These are phyloP conservation scores for Loriculus beryllinus DNA, from an alignment of 2,797 vertebrate genomes.

Conservation along the genomic window DNA sequence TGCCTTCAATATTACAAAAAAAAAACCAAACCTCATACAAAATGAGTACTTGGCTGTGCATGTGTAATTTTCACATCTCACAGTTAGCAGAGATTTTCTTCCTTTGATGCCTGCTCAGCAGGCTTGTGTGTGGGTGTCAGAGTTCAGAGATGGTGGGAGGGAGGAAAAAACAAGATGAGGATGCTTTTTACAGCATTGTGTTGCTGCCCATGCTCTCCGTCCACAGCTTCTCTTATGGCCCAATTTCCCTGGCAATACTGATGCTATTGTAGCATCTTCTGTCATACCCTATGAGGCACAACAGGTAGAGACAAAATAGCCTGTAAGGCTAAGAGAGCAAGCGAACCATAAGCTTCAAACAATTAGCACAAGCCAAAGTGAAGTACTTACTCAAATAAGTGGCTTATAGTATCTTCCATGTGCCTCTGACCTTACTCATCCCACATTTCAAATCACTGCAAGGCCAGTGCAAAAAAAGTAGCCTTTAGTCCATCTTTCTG, in stretches of 20 bases:
- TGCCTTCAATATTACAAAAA: background rate
- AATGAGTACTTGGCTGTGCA: background rate
- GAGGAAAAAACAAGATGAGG: background rate
- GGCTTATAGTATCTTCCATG: background rate
- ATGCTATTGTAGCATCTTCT: background rate
- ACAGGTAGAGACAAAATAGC: background rate
- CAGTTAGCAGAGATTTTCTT: background rate
- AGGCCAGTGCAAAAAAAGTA: background rate
- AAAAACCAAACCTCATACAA: background rate
- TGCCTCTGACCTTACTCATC: background rate
- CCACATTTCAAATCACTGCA: background rate
- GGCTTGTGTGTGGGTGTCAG: background rate
- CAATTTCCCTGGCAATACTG: background rate
- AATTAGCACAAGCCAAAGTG: background rate
- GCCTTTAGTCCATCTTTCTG: background rate
- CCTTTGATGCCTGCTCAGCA: background rate
- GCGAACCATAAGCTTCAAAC: accelerated
- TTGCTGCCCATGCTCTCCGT: accelerated
- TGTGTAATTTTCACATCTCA: background rate
- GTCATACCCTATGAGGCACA: background rate
- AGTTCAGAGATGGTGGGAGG: background rate
- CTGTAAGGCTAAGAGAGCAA: background rate
- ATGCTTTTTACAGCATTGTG: background rate
- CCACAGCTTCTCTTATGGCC: accelerated
- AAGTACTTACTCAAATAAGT: background rate